These are phyloP conservation scores for Catharus bicknelli DNA, from an alignment of 2,113 vertebrate genomes.

Conservation along the genomic window DNA sequence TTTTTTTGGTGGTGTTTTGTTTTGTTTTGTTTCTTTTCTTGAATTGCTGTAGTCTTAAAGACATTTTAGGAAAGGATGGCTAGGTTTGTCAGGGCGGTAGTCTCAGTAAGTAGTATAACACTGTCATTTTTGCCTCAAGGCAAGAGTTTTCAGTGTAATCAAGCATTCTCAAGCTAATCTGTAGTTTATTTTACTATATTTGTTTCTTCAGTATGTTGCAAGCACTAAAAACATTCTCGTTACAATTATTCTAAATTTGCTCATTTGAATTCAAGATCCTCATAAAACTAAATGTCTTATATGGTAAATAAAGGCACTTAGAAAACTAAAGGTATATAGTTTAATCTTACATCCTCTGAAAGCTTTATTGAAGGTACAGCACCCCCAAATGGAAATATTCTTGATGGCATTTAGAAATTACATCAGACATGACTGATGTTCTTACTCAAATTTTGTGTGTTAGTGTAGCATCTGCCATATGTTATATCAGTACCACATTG, in stretches of 20 bases:
- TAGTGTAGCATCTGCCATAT: background rate
- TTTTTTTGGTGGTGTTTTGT: no score
- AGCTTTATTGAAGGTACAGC: background rate
- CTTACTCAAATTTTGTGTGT: background rate
- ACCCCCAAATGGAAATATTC: background rate
- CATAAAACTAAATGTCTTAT: background rate
- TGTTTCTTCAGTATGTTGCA: background rate
- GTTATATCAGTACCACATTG: background rate
- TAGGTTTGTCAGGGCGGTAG: background rate
- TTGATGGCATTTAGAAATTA: background rate
- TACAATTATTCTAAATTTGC: background rate
- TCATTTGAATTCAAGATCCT: background rate
- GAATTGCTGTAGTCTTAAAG: background rate
- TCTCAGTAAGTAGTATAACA: background rate
- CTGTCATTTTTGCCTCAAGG: background rate
- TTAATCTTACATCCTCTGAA: background rate
- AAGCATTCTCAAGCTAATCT: background rate
- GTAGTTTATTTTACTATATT: background rate
- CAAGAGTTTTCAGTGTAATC: background rate
- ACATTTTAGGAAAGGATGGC: background rate
- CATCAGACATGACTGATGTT: background rate
- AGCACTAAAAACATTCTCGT: background rate
- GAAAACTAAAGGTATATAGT: background rate
- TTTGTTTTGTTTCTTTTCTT: background rate
- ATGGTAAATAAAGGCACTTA: background rate